Conservation (phyloP, 2,888 invertebrate species). For the Coelogynopora nodosa region DNA sequence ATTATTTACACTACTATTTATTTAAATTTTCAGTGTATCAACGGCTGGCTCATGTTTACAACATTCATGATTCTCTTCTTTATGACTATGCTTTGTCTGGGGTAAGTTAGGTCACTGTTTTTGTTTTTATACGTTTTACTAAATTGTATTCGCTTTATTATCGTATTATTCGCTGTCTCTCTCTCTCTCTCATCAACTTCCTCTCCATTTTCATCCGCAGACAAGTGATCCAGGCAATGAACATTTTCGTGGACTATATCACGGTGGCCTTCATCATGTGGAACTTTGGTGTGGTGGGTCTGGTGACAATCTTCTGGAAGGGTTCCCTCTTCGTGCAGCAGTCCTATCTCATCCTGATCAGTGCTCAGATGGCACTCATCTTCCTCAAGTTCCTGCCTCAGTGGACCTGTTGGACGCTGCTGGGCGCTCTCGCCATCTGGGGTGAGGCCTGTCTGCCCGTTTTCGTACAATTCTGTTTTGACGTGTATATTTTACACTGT, state of each 20-base stretch:
- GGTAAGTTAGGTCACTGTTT: too few relatives aligned
- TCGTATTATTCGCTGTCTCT: too few relatives aligned
- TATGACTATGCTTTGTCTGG: conserved; percentile 87
- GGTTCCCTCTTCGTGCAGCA: conserved; percentile 84
- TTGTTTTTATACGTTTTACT: too few relatives aligned
- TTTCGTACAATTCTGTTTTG: too few relatives aligned
- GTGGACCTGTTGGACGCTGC: conserved; percentile 97
- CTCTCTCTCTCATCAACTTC: not conserved
- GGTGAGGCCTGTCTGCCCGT: conserved; percentile 71
- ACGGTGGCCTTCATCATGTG: conserved; percentile 82
- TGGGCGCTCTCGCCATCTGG: conserved; percentile 95
- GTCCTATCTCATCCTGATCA: conserved; percentile 91
- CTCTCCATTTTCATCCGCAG: not conserved
- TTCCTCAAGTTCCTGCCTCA: conserved; percentile 98
- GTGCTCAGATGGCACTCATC: conserved; percentile 93
- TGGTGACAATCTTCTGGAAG: conserved; percentile 98
- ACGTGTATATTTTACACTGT: too few relatives aligned
- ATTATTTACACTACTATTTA: too few relatives aligned
- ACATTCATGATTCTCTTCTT: conserved; percentile 89
- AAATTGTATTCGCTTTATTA: too few relatives aligned
- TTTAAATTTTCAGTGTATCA: conserved; percentile 75
- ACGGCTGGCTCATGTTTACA: conserved; percentile 93
- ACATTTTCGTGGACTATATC: conserved; percentile 74
- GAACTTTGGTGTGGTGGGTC: conserved; percentile 85
- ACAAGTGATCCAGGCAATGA: conserved; percentile 1